Base-by-base conservation (phyloP, 2,888 invertebrate genomes). In the Callimorpha dominula region DNA sequence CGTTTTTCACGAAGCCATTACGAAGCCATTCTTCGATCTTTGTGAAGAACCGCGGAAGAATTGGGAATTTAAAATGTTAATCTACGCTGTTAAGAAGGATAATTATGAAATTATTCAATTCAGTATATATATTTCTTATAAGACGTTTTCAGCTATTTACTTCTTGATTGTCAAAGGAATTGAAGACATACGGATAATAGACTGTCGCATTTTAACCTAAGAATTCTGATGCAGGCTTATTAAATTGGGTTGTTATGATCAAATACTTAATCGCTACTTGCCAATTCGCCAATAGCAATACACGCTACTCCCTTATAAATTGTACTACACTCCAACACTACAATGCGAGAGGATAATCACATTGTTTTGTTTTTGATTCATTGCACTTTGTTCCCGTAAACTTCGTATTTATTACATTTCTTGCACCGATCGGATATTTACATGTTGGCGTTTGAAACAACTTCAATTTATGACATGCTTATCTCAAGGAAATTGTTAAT, bases 361-460 rank as follows among this genome's bases (percentile, higher is more conserved):
- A 93, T 93, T 95, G 94, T 94, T 94, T 94, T 93, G 94, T 94
- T 93, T 92, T 93, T 94, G 94, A 95, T 95, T 94, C 94, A 95
- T 95, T 93, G 94, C 94, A 89, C 91, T 92, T 91, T 88, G 91
- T 91, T 87, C 89, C 89, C 91, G 87, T 88, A 90, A 93, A 93
- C 88, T 93, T 93, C 78, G 90, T 91, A 92, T 92, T 94, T 91
- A 92, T 92, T 90, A 89, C 90, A 89, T 91, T 93, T 92, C 93
- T 93, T 92, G 89, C 85, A 84, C 79, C 82, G 86, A 91, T 91
- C 90, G 91, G 90, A 91, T 90, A 88, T 89, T 90, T 86, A 89
- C 85, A 86, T 89, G 86, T 88, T 87, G 81, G 82, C 86, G 82
- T 86, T 83, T 78, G 65, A 11, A 81, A 75, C 70, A 75, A 74